Percentiles rank a stretch among this genome's conserved stretches.
Conservation (phyloP, 2,797 vertebrate species). For the Ctenosaura bakeri region DNA sequence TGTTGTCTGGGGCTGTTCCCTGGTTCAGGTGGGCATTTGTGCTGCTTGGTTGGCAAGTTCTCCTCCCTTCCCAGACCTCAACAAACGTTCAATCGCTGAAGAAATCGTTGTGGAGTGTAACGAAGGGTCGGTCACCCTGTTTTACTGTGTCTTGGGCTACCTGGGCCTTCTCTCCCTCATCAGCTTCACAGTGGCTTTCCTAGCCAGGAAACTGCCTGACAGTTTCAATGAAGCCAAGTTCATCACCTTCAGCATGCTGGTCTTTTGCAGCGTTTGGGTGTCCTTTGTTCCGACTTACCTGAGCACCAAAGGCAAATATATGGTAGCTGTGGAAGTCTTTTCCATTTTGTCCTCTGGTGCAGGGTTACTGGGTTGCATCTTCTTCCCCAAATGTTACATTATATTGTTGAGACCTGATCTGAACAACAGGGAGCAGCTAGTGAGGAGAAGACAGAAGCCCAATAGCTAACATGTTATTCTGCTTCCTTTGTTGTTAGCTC, state of each 20-base stretch:
- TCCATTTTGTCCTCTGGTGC: background rate
- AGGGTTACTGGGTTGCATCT: background rate
- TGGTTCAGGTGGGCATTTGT: background rate
- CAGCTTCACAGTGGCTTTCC: conserved; percentile 13
- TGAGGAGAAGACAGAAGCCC: background rate
- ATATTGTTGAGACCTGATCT: background rate
- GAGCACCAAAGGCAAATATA: conserved; percentile 17
- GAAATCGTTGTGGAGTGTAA: background rate
- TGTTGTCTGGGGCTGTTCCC: background rate
- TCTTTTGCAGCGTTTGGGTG: background rate
- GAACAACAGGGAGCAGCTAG: background rate
- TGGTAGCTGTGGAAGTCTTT: conserved; percentile 16
- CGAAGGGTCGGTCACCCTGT: background rate
- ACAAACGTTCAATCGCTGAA: background rate
- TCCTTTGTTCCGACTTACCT: background rate
- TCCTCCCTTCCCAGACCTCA: background rate
- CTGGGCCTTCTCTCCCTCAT: background rate
- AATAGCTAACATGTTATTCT: background rate
- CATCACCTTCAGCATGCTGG: conserved; percentile 28
- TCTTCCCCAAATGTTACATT: background rate
- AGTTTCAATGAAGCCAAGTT: conserved; percentile 20
- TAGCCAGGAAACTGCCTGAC: conserved; percentile 1
- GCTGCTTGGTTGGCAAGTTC: background rate
- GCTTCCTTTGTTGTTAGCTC: background rate
- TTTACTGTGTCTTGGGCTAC: background rate